phyloP scores from a whole-genome alignment of 2,797 vertebrate species.

The Sparidentex hasta region DNA sequence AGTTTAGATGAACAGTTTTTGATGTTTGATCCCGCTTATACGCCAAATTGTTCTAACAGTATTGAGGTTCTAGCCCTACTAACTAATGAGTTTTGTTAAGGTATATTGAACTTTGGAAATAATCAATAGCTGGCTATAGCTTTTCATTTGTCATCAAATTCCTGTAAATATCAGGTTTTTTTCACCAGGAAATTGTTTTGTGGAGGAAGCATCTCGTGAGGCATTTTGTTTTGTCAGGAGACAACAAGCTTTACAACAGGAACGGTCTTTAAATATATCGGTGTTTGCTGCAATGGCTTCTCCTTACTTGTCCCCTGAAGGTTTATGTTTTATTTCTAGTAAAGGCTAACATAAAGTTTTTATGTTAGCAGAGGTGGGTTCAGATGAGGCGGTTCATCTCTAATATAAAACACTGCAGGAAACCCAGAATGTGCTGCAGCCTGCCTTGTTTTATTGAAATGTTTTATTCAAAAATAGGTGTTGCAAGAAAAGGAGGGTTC shows the following conservation, averaged over 20 bases:
- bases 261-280: too few species aligned
- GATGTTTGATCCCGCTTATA: too few species aligned
- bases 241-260: neutral
- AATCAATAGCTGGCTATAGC: neutral
- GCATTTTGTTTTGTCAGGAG: neutral
- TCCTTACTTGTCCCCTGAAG: neutral
- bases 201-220: neutral
- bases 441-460: neutral
- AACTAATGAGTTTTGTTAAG: neutral
- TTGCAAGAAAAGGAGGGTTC: neutral
- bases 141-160: neutral
- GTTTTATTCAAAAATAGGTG: neutral
- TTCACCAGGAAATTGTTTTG: too few species aligned
- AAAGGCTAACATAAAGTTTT: neutral
- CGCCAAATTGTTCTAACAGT: neutral
- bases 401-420: neutral
- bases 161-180: too few species aligned
- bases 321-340: neutral
- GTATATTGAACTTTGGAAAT: neutral
- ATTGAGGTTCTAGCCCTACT: neutral
- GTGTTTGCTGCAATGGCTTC: neutral
- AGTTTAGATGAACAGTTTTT: too few species aligned
- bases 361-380: slow-evolving; percentile 8
- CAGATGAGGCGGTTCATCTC: neutral
- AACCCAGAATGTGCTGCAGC: neutral